phyloP scores from a whole-genome alignment of 1,140 invertebrate species.

The Halyomorpha halys region DNA sequence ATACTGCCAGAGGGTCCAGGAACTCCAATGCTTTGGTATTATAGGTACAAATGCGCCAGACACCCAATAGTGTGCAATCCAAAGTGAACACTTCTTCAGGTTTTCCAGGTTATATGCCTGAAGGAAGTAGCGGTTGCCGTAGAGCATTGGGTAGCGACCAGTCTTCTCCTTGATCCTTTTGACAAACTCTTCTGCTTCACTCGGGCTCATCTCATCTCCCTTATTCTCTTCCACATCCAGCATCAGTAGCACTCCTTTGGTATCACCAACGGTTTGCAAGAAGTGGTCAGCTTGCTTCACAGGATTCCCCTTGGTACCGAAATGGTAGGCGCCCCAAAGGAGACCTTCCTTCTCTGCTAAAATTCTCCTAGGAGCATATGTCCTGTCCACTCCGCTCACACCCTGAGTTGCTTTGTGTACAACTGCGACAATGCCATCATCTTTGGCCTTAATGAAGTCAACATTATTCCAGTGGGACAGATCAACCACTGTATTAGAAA shows the following conservation, averaged over 20 bases:
- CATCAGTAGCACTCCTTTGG: conserved; percentile 6
- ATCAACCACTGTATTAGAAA: neutral
- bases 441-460: conserved; percentile 17
- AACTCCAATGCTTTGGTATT: conserved; percentile 12
- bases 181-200: conserved; percentile 19
- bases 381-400: neutral
- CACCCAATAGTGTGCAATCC: conserved; percentile 20
- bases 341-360: conserved; percentile 19
- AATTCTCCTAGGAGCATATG: conserved; percentile 3
- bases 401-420: conserved; percentile 24
- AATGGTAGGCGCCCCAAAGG: conserved; percentile 26
- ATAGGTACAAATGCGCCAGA: neutral
- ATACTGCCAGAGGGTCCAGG: conserved; percentile 25
- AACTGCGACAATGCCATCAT: conserved; percentile 16
- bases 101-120: neutral
- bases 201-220: conserved; percentile 16
- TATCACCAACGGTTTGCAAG: conserved; percentile 18
- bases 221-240: conserved; percentile 15
- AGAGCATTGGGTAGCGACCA: conserved; percentile 7
- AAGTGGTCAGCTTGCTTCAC: conserved; percentile 21
- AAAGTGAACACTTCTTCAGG: conserved; percentile 13
- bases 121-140: conserved; percentile 11
- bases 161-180: conserved; percentile 16
- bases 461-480: conserved; percentile 25
- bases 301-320: conserved; percentile 13